Conservation (phyloP, 2,113 vertebrate genomes). For the Ginglymostoma cirratum region DNA sequence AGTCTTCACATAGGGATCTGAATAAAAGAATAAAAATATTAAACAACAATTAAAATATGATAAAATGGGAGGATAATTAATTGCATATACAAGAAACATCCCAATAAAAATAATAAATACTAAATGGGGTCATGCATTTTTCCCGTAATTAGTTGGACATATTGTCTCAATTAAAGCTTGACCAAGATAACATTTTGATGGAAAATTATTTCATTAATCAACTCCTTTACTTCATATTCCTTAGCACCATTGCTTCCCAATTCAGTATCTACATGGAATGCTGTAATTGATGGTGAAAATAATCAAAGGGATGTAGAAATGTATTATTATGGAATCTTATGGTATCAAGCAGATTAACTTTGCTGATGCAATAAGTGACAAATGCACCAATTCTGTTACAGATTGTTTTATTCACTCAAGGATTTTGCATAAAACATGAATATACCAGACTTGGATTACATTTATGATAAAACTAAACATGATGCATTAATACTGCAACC, state of each 20-base stretch:
- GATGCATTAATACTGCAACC: background rate
- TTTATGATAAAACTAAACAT: background rate
- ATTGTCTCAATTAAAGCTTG: background rate
- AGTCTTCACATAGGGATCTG: conserved; percentile 74
- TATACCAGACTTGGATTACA: background rate
- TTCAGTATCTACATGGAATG: background rate
- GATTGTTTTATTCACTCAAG: background rate
- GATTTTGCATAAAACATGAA: background rate
- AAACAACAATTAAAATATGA: background rate
- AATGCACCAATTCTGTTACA: background rate
- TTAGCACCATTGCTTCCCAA: background rate
- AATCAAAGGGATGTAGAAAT: background rate
- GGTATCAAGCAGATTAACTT: background rate
- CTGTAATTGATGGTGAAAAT: background rate
- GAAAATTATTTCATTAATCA: background rate
- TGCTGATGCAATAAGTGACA: background rate
- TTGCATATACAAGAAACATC: background rate
- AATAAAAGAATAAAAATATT: background rate
- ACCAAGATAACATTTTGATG: background rate
- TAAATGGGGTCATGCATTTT: background rate
- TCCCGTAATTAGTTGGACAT: background rate
- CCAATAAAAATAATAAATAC: background rate
- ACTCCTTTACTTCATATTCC: background rate
- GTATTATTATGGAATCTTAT: background rate
- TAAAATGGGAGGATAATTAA: background rate